Conservation (phyloP, 2,888 invertebrate genomes). For the Agriopis marginaria region DNA sequence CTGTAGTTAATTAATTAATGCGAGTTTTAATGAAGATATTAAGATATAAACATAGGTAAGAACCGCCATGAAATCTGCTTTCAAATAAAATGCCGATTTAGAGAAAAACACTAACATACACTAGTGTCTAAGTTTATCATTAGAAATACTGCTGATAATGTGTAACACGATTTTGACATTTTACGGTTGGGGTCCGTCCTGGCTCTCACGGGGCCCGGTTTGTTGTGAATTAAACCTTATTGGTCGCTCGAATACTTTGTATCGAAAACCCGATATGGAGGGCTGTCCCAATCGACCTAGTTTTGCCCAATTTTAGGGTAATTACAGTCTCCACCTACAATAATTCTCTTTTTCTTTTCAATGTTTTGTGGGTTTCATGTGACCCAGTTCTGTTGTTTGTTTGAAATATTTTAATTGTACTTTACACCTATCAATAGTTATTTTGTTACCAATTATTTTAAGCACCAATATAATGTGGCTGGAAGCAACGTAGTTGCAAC, state of each 20-base stretch:
- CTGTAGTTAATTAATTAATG: no score
- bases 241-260: background rate
- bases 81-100: no score
- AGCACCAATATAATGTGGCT: no score
- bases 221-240: background rate
- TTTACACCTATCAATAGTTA: no score
- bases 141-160: background rate
- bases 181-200: background rate
- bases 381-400: background rate
- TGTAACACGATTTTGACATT: background rate
- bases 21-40: no score
- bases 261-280: background rate
- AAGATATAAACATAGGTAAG: no score
- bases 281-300: background rate
- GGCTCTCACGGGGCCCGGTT: background rate
- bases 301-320: constrained; percentile 6
- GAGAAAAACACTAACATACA: no score
- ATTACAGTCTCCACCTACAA: background rate
- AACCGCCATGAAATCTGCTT: no score
- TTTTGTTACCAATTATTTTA: no score
- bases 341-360: background rate
- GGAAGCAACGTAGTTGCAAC: no score
- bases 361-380: background rate
- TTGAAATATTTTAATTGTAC: no score
- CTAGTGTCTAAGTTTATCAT: no score